Evolutionary conservation across 2,888 invertebrate species (phyloP).

Genomic region (Zeuzera pyrina): DNA sequence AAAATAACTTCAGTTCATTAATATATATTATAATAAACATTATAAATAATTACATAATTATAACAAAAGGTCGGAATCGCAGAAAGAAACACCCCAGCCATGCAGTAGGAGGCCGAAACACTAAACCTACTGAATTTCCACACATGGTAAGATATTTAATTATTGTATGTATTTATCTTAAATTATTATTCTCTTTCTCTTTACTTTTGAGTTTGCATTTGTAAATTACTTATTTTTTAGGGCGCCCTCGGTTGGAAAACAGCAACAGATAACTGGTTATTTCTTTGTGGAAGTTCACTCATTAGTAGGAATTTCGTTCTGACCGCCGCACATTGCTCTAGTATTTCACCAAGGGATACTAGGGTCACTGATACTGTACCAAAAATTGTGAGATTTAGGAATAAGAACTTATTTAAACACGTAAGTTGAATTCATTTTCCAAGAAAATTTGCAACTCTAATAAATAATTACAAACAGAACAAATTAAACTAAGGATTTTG

Average conservation of each 20-base stretch:
- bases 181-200: background rate
- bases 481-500: background rate
- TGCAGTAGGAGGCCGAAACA: conserved; percentile 25
- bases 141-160: conserved; percentile 31
- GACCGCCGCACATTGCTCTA: conserved; percentile 79
- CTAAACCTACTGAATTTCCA: conserved; percentile 36
- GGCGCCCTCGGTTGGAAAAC: conserved; percentile 47
- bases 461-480: background rate
- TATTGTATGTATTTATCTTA: background rate
- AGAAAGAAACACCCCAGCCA: background rate
- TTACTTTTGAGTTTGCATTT: too few species aligned
- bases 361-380: conserved; percentile 28
- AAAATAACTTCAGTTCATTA: background rate
- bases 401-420: conserved; percentile 19
- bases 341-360: conserved; percentile 24
- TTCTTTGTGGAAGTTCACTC: conserved; percentile 77
- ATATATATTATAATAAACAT: background rate
- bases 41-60: background rate
- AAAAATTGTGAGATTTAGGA: conserved; percentile 37
- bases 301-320: conserved; percentile 76
- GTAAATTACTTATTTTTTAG: conserved; percentile 18
- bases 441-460: too few species aligned
- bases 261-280: conserved; percentile 28
- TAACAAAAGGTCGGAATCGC: background rate
- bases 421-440: conserved; percentile 14